Evolutionary conservation across 2,797 vertebrate species (phyloP).

Genomic region (Cygnus olor): DNA sequence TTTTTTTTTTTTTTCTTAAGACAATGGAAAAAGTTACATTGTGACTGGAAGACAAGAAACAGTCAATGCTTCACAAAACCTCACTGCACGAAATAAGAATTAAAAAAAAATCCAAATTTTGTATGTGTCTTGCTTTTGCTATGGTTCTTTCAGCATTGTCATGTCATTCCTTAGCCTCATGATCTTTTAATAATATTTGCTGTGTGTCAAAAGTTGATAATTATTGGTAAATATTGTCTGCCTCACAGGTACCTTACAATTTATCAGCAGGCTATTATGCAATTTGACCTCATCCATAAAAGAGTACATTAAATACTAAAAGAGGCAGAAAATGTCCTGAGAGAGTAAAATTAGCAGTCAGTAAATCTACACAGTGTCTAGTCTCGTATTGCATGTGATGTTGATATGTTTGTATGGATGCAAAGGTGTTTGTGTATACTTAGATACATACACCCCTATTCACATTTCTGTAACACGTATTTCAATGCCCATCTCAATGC

Average conservation of each 20-base stretch:
- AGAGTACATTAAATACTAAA: slow-evolving; percentile 1
- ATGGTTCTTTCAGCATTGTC: not conserved
- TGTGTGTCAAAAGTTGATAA: slow-evolving; percentile 28
- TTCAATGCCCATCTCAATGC: not conserved
- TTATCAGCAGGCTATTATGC: slow-evolving; percentile 14
- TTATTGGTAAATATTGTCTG: slow-evolving; percentile 5
- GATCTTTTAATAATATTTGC: slow-evolving; percentile 41
- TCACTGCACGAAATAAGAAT: not conserved
- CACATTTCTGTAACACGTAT: not conserved
- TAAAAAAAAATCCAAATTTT: not conserved
- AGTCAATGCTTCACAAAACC: not conserved
- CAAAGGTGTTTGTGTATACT: not conserved
- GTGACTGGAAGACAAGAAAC: not conserved
- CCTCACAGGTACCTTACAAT: slow-evolving; percentile 26
- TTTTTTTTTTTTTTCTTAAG: not conserved
- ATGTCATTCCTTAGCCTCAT: not conserved
- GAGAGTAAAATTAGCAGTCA: slow-evolving; percentile 40
- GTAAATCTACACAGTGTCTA: not conserved
- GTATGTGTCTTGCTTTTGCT: not conserved
- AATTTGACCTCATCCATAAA: slow-evolving; percentile 20
- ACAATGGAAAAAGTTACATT: not conserved
- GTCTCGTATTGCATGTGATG: not conserved
- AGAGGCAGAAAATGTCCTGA: slow-evolving; percentile 16
- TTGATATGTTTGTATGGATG: not conserved
- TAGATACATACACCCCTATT: not conserved